Base-by-base conservation (phyloP, 2,113 vertebrate genomes). In the Micronycteris hirsuta region DNA sequence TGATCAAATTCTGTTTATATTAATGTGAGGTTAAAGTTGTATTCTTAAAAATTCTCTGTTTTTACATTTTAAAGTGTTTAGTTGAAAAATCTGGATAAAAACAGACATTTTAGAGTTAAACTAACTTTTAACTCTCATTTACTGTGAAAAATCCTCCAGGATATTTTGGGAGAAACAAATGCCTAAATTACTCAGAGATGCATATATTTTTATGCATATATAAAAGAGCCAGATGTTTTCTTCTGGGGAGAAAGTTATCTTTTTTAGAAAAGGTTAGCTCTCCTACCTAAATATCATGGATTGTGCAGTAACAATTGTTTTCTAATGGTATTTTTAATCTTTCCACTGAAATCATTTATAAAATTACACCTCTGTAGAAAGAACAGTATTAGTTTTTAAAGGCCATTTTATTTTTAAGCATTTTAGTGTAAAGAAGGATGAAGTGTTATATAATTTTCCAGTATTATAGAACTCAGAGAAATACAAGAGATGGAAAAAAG, bases 141-240 rank as follows among this genome's bases (percentile, higher is more conserved):
- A 91, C 65, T 91, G 12, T 89, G 41, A 86, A 85, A 96, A 78
- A 33, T 70, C 14, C n/a, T 82, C 28, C 16, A 80, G 22, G 15
- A 74, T 76, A 93, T 86, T 91, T 89, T 88, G 36, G 10, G 52
- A 81, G 33, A 88, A 94, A 89, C 13, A 93, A 96, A 83, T 22
- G 7, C 24, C 24, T 91, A 49, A 91, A 22, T 58, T 52, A 26
- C 5, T 95, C 63, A 91, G 24, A 96, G 89, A 80, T 58, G 28
- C 41, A 54, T 12, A 70, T 70, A 94, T 96, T 95, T 19, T 80
- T 38, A 88, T 85, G 17, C 6, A 58, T 86, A 65, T 86, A 6
- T 61, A 86, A 93, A 89, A 77, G 41, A 95, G n/a, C 16, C 63
- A 96, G 49, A 88, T 85, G 20, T 71, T 84, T 94, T 81, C 31